Evolutionary conservation across 2,797 vertebrate genomes (phyloP).

Genomic region (Chaunax sp.): DNA sequence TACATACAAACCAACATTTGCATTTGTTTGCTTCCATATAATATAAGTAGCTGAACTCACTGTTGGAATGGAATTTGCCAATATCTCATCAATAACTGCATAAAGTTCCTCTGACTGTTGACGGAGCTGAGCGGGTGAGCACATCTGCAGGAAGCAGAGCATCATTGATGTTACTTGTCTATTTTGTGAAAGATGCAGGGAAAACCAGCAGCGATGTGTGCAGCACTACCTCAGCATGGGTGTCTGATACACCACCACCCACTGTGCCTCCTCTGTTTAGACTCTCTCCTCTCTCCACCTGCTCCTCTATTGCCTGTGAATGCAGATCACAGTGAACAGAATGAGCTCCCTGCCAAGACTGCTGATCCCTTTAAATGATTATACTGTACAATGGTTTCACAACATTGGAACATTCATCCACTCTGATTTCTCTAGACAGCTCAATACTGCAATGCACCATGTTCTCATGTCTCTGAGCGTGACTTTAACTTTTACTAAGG

Average conservation of each 20-base stretch:
- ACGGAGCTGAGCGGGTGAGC: constrained; percentile 91
- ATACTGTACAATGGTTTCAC: too few relatives aligned
- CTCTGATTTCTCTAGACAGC: not conserved
- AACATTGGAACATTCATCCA: too few relatives aligned
- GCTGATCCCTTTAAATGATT: constrained; percentile 3
- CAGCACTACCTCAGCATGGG: constrained; percentile 86
- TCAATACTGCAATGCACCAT: not conserved
- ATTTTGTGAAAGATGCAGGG: not conserved
- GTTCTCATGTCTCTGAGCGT: not conserved
- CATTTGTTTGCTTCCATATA: not conserved
- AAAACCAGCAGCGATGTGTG: not conserved
- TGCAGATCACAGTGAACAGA: constrained; percentile 29
- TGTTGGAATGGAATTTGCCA: constrained; percentile 85
- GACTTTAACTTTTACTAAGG: constrained; percentile 7
- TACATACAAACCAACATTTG: not conserved
- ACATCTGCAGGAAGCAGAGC: constrained; percentile 84
- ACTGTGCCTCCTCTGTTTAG: constrained; percentile 40
- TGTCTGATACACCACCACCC: constrained; percentile 65
- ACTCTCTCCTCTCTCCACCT: constrained; percentile 81
- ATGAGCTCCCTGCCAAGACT: not conserved
- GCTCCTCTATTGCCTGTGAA: constrained; percentile 80
- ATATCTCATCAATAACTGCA: constrained; percentile 91
- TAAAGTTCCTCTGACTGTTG: constrained; percentile 94
- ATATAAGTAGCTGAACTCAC: constrained; percentile 76
- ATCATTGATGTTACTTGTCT: not conserved